phyloP scores from a whole-genome alignment of 2,797 vertebrate genomes.

The Eidolon dupreanum region DNA sequence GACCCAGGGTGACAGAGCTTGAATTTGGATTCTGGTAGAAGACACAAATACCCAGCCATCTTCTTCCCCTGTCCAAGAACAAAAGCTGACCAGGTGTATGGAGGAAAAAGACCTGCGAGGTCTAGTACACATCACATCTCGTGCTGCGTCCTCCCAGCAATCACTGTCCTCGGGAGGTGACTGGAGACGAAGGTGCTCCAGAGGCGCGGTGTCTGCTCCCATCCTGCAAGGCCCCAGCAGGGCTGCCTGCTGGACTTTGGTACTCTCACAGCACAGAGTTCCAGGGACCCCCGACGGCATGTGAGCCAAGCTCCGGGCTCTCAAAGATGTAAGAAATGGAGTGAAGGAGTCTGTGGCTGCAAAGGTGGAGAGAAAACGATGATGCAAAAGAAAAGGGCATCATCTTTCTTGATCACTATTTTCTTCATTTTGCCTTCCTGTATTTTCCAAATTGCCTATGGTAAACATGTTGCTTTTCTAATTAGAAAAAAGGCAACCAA shows the following conservation, averaged over 20 bases:
- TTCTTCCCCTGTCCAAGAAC: background rate
- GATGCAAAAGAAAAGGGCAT: background rate
- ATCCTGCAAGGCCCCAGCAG: background rate
- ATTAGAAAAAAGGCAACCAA: constrained; percentile 24
- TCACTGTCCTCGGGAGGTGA: background rate
- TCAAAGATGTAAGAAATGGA: background rate
- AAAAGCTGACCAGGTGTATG: background rate
- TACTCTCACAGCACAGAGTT: background rate
- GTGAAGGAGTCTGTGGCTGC: background rate
- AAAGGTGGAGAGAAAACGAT: constrained; percentile 30
- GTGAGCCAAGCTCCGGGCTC: background rate
- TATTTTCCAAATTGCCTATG: constrained; percentile 25
- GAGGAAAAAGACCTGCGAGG: background rate
- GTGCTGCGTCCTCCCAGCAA: background rate
- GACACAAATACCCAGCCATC: background rate
- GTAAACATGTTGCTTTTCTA: constrained; percentile 33
- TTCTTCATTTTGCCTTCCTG: constrained; percentile 34
- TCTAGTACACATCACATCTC: background rate
- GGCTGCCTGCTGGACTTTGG: background rate
- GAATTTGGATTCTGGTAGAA: constrained; percentile 2
- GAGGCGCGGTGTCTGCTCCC: background rate
- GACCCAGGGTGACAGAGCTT: background rate
- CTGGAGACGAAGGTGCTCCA: background rate
- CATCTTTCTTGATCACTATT: constrained; percentile 16
- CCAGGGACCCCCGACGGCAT: background rate